phyloP scores from a whole-genome alignment of 2,888 invertebrate species.

The Sturmia bella region DNA sequence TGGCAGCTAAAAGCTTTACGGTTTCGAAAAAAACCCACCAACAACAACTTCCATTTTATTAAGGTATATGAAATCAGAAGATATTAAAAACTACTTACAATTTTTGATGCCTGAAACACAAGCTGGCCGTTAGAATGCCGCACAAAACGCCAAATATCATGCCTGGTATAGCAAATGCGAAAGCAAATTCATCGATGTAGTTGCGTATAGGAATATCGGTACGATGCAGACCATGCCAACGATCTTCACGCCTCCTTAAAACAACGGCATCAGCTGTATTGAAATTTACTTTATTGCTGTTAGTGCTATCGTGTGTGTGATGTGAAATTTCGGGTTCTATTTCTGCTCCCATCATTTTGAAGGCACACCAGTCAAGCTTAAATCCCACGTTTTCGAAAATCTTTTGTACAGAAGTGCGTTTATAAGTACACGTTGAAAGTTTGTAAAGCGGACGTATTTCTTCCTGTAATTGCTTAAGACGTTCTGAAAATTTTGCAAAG shows the following conservation, averaged over 20 bases:
- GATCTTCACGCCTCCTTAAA: conserved; percentile 79
- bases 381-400: conserved; percentile 90
- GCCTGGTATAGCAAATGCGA: conserved; percentile 87
- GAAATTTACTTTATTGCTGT: conserved; percentile 53
- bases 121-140: conserved; percentile 86
- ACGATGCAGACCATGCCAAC: conserved; percentile 86
- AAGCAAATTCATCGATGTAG: conserved; percentile 86
- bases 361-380: conserved; percentile 94
- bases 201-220: conserved; percentile 86
- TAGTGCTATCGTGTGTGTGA: conserved; percentile 77
- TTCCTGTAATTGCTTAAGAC: conserved; percentile 83
- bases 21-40: no score
- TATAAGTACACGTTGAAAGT: conserved; percentile 90
- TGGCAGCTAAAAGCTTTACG: no score
- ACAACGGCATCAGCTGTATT: conserved; percentile 79
- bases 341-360: conserved; percentile 86
- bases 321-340: conserved; percentile 80
- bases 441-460: conserved; percentile 92
- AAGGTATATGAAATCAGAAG: no score
- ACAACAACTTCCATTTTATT: no score
- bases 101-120: conserved; percentile 90
- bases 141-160: conserved; percentile 86
- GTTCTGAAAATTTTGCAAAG: conserved; percentile 86
- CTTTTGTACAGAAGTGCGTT: conserved; percentile 92
- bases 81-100: conserved; percentile 84